Conservation (phyloP, 2,888 invertebrate genomes). For the Clivina fossor region DNA sequence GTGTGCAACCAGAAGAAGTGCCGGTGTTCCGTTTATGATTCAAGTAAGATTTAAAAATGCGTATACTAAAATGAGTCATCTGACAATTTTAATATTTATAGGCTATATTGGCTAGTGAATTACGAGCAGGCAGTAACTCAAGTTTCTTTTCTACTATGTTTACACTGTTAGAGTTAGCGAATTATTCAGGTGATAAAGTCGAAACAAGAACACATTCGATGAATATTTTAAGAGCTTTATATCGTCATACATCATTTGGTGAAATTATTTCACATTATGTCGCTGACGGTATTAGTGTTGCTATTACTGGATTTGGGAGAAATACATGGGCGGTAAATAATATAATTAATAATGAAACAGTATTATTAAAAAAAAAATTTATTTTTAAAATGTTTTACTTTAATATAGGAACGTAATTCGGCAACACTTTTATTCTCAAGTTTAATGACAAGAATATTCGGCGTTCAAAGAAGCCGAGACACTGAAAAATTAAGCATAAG, state of each 20-base stretch:
- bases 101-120: slow-evolving; percentile 77
- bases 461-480: slow-evolving; percentile 69
- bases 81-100: too few relatives aligned
- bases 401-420: slow-evolving; percentile 80
- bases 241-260: slow-evolving; percentile 73
- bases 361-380: slow-evolving; percentile 10
- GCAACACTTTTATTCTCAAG: slow-evolving; percentile 83
- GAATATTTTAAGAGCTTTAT: slow-evolving; percentile 82
- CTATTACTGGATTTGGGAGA: slow-evolving; percentile 74
- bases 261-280: slow-evolving; percentile 71
- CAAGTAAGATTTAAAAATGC: slow-evolving; percentile 58
- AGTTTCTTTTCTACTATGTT: slow-evolving; percentile 63
- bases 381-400: slow-evolving; percentile 33
- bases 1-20: slow-evolving; percentile 86
- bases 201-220: slow-evolving; percentile 75
- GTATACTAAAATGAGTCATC: too few relatives aligned
- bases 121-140: slow-evolving; percentile 60
- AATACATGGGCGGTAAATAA: slow-evolving; percentile 70
- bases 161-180: slow-evolving; percentile 55
- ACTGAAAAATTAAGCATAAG: slow-evolving; percentile 61
- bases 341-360: slow-evolving; percentile 19
- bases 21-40: slow-evolving; percentile 91
- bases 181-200: slow-evolving; percentile 44
- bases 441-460: slow-evolving; percentile 83
- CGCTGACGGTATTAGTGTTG: slow-evolving; percentile 68